A percentile compares a stretch with the other conserved stretches of the same genome.
Evolutionary conservation across 1,140 invertebrate species (phyloP).

Genomic region (Drosophila gunungcola): DNA sequence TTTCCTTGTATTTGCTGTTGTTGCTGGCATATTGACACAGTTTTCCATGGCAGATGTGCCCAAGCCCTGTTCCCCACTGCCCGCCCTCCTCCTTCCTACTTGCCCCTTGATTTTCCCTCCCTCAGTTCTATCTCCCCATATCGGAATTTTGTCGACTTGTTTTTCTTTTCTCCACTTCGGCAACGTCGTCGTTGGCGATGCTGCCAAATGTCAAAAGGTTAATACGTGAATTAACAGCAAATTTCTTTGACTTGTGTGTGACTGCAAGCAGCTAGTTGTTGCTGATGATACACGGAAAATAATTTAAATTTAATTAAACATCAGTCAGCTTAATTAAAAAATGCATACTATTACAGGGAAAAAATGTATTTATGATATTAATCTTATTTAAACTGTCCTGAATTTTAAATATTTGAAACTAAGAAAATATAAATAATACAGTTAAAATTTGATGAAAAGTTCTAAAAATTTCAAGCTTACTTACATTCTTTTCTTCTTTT

Average conservation of each 20-base stretch:
- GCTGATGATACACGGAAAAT: conserved; percentile 8
- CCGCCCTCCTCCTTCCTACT: background rate
- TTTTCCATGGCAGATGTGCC: conserved; percentile 78
- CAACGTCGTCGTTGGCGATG: conserved; percentile 59
- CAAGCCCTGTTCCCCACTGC: conserved; percentile 22
- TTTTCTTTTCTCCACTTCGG: conserved; percentile 25
- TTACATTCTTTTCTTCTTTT: no score
- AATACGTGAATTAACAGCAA: conserved; percentile 84
- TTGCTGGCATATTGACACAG: conserved; percentile 78
- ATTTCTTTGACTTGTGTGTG: conserved; percentile 82
- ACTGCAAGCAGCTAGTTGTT: conserved; percentile 53
- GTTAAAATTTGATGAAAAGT: no score
- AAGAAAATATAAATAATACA: no score
- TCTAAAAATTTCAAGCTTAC: no score
- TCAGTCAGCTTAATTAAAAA: no score
- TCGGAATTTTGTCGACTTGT: conserved; percentile 81
- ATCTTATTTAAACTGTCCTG: no score
- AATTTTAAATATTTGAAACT: no score
- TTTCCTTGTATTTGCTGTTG: conserved; percentile 32
- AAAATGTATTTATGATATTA: no score
- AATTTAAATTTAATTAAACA: no score
- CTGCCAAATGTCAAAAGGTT: conserved; percentile 84
- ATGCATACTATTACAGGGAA: no score
- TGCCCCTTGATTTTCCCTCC: conserved; percentile 13
- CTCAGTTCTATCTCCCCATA: conserved; percentile 34